phyloP scores from a whole-genome alignment of 1,140 invertebrate genomes.

The Leptinotarsa undecemlineata region DNA sequence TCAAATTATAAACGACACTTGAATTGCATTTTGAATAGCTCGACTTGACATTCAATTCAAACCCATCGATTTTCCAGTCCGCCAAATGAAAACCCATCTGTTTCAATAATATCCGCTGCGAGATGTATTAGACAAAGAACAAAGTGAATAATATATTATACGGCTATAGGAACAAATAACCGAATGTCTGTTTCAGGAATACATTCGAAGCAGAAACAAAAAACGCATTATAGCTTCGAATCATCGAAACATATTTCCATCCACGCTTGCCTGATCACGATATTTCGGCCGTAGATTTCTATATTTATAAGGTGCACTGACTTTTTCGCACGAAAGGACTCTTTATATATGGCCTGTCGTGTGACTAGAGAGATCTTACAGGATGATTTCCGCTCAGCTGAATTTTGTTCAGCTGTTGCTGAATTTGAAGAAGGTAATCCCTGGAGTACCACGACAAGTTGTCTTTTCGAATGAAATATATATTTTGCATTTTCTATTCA shows the following conservation, averaged over 20 bases:
- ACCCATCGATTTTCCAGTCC: too few relatives aligned
- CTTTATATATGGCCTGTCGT: neutral
- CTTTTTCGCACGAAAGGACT: constrained; percentile 1
- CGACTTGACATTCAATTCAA: too few relatives aligned
- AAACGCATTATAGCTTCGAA: neutral
- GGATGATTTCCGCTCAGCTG: neutral
- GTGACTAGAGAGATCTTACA: neutral
- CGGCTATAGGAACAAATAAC: neutral
- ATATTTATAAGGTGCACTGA: constrained; percentile 8
- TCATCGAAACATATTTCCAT: constrained; percentile 8
- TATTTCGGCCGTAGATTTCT: constrained; percentile 4
- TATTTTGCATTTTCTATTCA: too few relatives aligned
- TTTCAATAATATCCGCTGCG: too few relatives aligned
- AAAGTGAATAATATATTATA: too few relatives aligned
- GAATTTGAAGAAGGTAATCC: too few relatives aligned
- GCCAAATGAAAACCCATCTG: too few relatives aligned
- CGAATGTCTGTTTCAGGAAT: neutral
- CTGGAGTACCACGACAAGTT: too few relatives aligned
- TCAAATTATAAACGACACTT: too few relatives aligned
- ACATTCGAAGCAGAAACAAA: neutral
- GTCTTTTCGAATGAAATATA: too few relatives aligned
- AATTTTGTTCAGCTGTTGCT: neutral
- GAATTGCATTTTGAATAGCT: too few relatives aligned
- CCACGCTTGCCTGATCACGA: constrained; percentile 1
- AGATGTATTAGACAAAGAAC: too few relatives aligned